Conservation (phyloP, 2,797 vertebrate species). For the Oreonectes daqikongensis region DNA sequence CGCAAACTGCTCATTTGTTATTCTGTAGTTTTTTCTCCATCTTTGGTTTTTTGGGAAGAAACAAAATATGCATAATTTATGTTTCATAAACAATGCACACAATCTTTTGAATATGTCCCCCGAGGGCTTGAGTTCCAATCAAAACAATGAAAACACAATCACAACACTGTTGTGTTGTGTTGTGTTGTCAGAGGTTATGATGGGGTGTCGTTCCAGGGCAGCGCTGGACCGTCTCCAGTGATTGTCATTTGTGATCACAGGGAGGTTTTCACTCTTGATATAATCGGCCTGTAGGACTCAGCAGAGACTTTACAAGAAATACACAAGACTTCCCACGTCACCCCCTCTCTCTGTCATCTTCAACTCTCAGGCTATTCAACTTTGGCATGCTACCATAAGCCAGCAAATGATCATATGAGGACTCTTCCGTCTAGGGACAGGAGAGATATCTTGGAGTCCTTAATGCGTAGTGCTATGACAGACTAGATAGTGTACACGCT, state of each 20-base stretch:
- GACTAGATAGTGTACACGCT: not conserved
- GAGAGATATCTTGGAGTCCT: not conserved
- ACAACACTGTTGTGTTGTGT: constrained; percentile 58
- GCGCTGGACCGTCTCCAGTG: constrained; percentile 58
- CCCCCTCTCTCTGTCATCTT: constrained; percentile 28
- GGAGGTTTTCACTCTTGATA: constrained; percentile 56
- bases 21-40: constrained; percentile 41
- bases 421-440: not conserved
- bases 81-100: constrained; percentile 61
- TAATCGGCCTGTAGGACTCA: constrained; percentile 54
- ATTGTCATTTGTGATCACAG: constrained; percentile 63
- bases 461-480: not conserved
- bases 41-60: constrained; percentile 59
- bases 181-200: constrained; percentile 55
- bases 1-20: constrained; percentile 16
- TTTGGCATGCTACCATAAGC: constrained; percentile 50
- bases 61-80: constrained; percentile 70
- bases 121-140: constrained; percentile 61
- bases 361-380: constrained; percentile 47
- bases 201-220: constrained; percentile 59
- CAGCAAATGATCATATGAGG: constrained; percentile 35
- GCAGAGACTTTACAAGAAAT: constrained; percentile 47
- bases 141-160: constrained; percentile 71
- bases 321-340: constrained; percentile 45
- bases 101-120: constrained; percentile 53